phyloP scores from a whole-genome alignment of 1,140 invertebrate species.

The Dendrolimus kikuchii region DNA sequence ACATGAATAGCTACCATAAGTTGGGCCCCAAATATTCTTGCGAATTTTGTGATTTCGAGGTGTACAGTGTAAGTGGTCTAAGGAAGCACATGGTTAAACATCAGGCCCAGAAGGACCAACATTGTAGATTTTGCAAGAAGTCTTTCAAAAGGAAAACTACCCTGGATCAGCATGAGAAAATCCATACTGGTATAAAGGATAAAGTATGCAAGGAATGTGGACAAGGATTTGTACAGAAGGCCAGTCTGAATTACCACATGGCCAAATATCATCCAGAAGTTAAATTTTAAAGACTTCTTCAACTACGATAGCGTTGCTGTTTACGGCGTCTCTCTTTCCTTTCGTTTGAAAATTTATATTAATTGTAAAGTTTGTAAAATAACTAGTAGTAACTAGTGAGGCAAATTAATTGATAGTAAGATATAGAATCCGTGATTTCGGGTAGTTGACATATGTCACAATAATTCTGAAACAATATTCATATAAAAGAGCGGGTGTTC shows the following conservation, averaged over 20 bases:
- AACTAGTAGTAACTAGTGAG: too few species aligned
- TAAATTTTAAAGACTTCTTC: constrained; percentile 25
- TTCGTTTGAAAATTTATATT: too few species aligned
- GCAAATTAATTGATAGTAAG: too few species aligned
- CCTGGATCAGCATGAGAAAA: constrained; percentile 79
- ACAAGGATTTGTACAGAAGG: constrained; percentile 80
- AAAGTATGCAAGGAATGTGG: constrained; percentile 85
- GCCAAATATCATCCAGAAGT: constrained; percentile 52
- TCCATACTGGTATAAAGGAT: constrained; percentile 84
- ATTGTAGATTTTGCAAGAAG: constrained; percentile 53
- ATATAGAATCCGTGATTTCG: too few species aligned
- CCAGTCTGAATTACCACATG: constrained; percentile 67
- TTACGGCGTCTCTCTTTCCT: too few species aligned
- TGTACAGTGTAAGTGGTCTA: constrained; percentile 43
- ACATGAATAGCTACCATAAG: constrained; percentile 55
- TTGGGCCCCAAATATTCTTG: constrained; percentile 46
- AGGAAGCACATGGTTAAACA: constrained; percentile 60
- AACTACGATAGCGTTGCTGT: too few species aligned
- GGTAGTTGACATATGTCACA: too few species aligned
- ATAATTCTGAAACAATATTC: too few species aligned
- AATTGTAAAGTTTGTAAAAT: too few species aligned
- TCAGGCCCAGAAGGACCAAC: constrained; percentile 48
- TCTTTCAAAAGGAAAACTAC: constrained; percentile 58
- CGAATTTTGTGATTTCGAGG: constrained; percentile 49
- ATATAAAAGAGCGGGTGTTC: too few species aligned